These are phyloP conservation scores for Austrolebias charrua DNA, from an alignment of 2,797 vertebrate genomes.

Conservation along the genomic window DNA sequence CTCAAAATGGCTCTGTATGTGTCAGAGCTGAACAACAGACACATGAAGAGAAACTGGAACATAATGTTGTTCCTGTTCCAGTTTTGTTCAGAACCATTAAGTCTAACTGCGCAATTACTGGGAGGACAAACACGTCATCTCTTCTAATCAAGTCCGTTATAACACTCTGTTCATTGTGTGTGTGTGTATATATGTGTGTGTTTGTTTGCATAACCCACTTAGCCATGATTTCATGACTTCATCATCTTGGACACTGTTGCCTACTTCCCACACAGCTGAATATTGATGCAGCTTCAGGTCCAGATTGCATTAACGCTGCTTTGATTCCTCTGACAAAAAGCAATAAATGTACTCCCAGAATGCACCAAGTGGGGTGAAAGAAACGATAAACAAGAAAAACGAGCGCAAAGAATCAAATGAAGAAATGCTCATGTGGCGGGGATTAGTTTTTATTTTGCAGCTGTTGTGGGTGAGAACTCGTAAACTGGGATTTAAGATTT, in stretches of 20 bases:
- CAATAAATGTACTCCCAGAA: conserved; percentile 9
- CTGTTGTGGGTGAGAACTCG: neutral
- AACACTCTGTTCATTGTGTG: conserved; percentile 17
- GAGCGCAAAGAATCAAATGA: conserved; percentile 13
- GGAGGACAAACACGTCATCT: conserved; percentile 40
- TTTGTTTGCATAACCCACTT: conserved; percentile 67
- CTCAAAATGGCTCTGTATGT: neutral
- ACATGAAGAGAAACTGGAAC: neutral
- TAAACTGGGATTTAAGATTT: too few relatives aligned
- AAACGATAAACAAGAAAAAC: neutral
- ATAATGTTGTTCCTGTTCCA: conserved; percentile 20
- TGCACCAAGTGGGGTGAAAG: neutral
- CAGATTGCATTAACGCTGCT: conserved; percentile 25
- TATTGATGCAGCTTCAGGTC: conserved; percentile 49
- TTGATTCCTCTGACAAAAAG: conserved; percentile 28
- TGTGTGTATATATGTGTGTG: neutral
- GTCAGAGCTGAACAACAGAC: neutral
- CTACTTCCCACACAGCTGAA: conserved; percentile 62
- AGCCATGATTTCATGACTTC: conserved; percentile 58
- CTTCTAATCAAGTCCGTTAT: conserved; percentile 19
- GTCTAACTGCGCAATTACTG: conserved; percentile 10
- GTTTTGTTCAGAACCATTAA: conserved; percentile 38
- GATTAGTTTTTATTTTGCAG: neutral
- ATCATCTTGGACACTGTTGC: conserved; percentile 42
- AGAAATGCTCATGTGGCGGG: conserved; percentile 2